Evolutionary conservation across 2,888 invertebrate species (phyloP), one percentile per base, ranked within the genome.

Genomic region (Cetonia aurata): DNA sequence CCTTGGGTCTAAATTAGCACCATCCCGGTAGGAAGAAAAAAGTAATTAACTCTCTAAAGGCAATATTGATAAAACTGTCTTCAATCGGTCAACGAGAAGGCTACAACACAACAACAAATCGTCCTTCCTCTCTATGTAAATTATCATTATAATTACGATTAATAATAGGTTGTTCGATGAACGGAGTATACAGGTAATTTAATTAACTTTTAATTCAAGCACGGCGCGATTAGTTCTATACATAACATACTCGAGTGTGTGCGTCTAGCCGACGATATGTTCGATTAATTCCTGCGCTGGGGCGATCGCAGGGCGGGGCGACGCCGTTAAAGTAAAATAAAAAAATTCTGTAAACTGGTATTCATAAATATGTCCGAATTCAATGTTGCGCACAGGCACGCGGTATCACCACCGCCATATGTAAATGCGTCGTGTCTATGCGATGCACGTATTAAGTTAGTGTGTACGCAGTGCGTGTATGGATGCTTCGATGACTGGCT

Each of bases 121-220:
- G 37, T 52, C 50, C 62, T 37, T 37, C 37, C 37, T 37, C 8
- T 37, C 9, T 65, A 65, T 65, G 62, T 65, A 65, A 65, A 65
- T 65, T 46, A 31, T 65, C 37, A 50, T 50, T 50, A 52, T 65
- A 65, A 65, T 65, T 65, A 65, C 62, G 37, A 8, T 46, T 65
- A 65, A 65, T 65, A 50, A 65, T 65, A 65, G 33, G 62, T 50
- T 65, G 50, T 50, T 37, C 33, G 48, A 56, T 33, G 42, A 46
- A 19, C 42, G 31, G 56, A 67, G 55, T 13, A n/a, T n/a, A 19
- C 42, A 37, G 42, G 48, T 67, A 67, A 67, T 67, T 48, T 57
- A 67, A 67, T 67, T 67, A 67, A 67, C 53, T 48, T 67, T 48
- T 67, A 67, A 67, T 67, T 57, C 57, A 56, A 25, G 42, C 57